Percentiles rank a stretch among this genome's conserved stretches.
phyloP scores from a whole-genome alignment of 2,113 vertebrate species.

The Oryctolagus cuniculus region mOryCun1.1 NC_091447.1:22110501-22111000 shows the following conservation, averaged over 20 bases:
- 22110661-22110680: neutral
- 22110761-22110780: neutral
- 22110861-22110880: accelerated
- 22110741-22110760: neutral
- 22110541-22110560: neutral
- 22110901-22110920: no score
- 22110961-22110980: neutral
- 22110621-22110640: neutral
- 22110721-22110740: no score
- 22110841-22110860: neutral
- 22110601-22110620: neutral
- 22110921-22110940: accelerated
- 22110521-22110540: no score
- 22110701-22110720: neutral
- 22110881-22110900: neutral
- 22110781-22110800: neutral
- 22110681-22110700: neutral
- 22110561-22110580: constrained; percentile 75
- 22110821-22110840: neutral
- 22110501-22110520: neutral
- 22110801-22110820: neutral
- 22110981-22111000: neutral
- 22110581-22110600: neutral
- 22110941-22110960: neutral
- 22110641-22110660: neutral